Base-by-base conservation (phyloP, 2,888 invertebrate genomes). In the Dynastes hyllus region DNA sequence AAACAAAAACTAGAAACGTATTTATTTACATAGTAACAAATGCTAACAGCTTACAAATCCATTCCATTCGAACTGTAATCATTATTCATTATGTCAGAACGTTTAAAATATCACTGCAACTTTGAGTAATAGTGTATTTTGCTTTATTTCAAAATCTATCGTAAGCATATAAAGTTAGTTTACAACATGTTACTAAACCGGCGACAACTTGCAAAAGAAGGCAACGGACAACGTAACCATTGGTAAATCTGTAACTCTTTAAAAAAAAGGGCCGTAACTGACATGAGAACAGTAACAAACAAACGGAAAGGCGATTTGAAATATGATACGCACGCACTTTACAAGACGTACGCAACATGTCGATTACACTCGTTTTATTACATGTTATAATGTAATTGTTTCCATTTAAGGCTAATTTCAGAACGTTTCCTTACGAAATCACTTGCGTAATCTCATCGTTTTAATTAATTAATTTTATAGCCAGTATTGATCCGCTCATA, bases 391-490 rank as follows among this genome's bases (percentile, higher is more conserved):
- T 73, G 58, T 73, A 73, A 73, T 73, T 73, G 73, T 73, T 58
- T 73, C 73, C 73, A 73, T 73, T 73, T 73, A 73, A 58, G 73
- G 73, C 73, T 73, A 73, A 73, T 73, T 73, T 73, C 73, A 58
- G 73, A 73, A 61, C 22, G 58, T 67, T 55, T 70, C 40, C 73
- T 73, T 40, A 37, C 58, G 73, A 55, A 58, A 73, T 37, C 55
- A 16, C 22, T 58, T 73, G 58, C 58, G 58, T 29, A 73, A 73
- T 29, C 5, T 11, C 29, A 70, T n/a, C 53, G 70, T 53, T 70
- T 70, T 55, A 55, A 45, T 45, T 45, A 11, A 67, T 53, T 70
- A 70, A 70, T 70, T 70, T 70, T 70, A 70, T 32, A 70, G 32
- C 55, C 53, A 70, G 70, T 70, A 53, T 70, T 70, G 70, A 70